Evolutionary conservation across 2,113 vertebrate genomes (phyloP).

Genomic region (Trematomus loennbergii): DNA sequence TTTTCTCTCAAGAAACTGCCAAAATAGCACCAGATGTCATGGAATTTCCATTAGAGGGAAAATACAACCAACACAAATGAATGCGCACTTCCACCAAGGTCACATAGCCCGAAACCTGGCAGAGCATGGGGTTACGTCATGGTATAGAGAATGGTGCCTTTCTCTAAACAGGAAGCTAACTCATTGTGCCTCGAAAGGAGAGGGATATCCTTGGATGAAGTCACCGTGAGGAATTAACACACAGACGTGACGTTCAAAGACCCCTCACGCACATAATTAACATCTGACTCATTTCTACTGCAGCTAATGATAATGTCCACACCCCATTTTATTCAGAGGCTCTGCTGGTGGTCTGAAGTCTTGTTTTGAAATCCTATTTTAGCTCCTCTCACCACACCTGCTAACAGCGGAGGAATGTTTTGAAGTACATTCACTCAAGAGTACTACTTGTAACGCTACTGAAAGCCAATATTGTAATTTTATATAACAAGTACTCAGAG

Average conservation of each 20-base stretch:
- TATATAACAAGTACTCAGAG: too few species aligned
- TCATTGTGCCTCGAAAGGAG: slow-evolving; percentile 84
- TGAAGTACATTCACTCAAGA: too few species aligned
- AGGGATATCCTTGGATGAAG: slow-evolving; percentile 85
- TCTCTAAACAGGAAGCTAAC: slow-evolving; percentile 84
- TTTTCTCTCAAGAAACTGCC: too few species aligned
- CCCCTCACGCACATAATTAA: slow-evolving; percentile 26
- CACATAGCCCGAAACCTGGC: background rate
- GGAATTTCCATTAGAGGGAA: too few species aligned
- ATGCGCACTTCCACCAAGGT: background rate
- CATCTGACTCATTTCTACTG: slow-evolving; percentile 45
- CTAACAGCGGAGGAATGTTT: too few species aligned
- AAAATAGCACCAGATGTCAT: too few species aligned
- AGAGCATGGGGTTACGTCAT: slow-evolving; percentile 43
- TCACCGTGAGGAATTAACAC: slow-evolving; percentile 70
- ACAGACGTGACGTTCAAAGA: slow-evolving; percentile 44
- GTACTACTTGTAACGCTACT: too few species aligned
- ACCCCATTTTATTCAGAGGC: background rate
- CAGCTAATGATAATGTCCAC: background rate
- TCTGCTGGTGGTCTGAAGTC: background rate
- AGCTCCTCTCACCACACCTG: slow-evolving; percentile 33
- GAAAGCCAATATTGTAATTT: too few species aligned
- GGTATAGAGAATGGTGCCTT: slow-evolving; percentile 47
- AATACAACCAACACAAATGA: too few species aligned
- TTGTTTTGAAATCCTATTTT: slow-evolving; percentile 19